Evolutionary conservation across 1,140 invertebrate genomes (phyloP).

Genomic region (Diorhabda carinulata): DNA sequence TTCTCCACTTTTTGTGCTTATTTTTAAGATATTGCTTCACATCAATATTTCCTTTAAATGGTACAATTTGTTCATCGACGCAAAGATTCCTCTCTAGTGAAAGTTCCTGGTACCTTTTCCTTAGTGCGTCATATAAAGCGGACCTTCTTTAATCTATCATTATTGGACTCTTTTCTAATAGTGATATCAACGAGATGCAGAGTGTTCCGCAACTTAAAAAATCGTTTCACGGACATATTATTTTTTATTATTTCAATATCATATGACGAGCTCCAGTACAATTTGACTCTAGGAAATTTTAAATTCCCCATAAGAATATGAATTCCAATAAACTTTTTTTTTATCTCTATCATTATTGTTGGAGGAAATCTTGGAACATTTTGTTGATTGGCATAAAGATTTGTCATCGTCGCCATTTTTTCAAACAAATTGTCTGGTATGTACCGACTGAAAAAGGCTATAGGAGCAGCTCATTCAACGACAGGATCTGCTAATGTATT

Average conservation of each 20-base stretch:
- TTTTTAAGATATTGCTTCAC: conserved; percentile 28
- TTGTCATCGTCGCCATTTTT: background rate
- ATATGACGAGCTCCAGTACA: conserved; percentile 24
- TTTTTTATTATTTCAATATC: conserved; percentile 14
- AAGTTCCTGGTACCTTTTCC: conserved; percentile 9
- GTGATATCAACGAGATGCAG: conserved; percentile 21
- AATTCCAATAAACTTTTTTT: conserved; percentile 24
- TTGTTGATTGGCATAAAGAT: background rate
- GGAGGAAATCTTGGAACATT: background rate
- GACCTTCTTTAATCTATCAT: conserved; percentile 22
- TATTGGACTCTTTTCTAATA: conserved; percentile 9
- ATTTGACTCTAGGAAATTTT: conserved; percentile 13
- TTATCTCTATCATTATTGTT: background rate
- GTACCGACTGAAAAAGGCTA: too few relatives aligned
- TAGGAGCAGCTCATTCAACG: too few relatives aligned
- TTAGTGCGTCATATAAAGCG: conserved; percentile 9
- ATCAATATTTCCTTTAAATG: conserved; percentile 40
- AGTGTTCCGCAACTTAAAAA: conserved; percentile 16
- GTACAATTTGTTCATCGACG: conserved; percentile 40
- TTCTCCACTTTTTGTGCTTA: conserved; percentile 28
- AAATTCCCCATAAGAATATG: conserved; percentile 28
- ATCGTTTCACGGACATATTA: conserved; percentile 20
- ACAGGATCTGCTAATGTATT: too few relatives aligned
- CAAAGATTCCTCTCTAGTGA: conserved; percentile 17
- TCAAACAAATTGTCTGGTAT: too few relatives aligned